These are phyloP conservation scores for Philaethria dido DNA, from an alignment of 2,888 invertebrate species.

Conservation along the genomic window DNA sequence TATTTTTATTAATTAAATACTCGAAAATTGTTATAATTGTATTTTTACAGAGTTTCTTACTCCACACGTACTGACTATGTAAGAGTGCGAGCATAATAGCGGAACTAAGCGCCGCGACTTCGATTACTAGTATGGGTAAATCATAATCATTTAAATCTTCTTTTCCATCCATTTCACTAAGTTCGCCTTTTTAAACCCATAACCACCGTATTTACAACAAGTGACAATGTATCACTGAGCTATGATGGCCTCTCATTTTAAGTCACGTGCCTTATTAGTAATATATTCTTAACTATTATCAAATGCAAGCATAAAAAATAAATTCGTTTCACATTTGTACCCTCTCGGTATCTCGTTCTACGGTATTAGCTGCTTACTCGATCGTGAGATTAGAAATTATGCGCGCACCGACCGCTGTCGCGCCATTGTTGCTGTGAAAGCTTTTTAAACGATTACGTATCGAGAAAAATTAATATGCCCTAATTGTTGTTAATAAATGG, in stretches of 20 bases:
- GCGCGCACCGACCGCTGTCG: constrained; percentile 55
- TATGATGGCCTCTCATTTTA: neutral
- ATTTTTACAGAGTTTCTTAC: no score
- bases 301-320: constrained; percentile 34
- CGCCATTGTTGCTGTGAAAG: constrained; percentile 68
- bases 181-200: neutral
- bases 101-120: no score
- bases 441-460: constrained; percentile 64
- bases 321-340: constrained; percentile 50
- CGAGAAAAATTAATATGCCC: neutral
- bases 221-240: neutral
- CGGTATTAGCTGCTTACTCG: constrained; percentile 80
- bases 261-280: constrained; percentile 11
- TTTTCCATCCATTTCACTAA: no score
- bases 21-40: no score
- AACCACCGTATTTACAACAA: neutral
- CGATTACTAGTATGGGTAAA: no score
- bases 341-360: constrained; percentile 67
- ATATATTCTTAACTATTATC: constrained; percentile 17
- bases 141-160: no score
- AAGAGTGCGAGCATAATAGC: no score
- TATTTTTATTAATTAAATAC: no score
- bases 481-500: neutral
- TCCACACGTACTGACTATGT: no score
- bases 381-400: constrained; percentile 83